phyloP scores from a whole-genome alignment of 2,888 invertebrate species.

The Phortica okadai region DNA sequence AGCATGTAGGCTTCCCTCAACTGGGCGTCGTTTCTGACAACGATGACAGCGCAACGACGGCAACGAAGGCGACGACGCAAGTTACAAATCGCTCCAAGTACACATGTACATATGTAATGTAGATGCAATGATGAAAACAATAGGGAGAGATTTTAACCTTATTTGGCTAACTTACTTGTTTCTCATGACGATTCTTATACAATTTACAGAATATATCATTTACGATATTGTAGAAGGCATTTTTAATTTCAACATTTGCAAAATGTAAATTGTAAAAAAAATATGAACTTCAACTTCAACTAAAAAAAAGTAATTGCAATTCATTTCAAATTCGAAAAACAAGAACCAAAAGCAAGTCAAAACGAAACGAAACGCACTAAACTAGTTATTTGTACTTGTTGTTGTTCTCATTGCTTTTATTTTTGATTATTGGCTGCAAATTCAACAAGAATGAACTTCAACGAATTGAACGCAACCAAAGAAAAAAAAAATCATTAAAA shows the following conservation, averaged over 20 bases:
- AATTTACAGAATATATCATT: slow-evolving; percentile 3
- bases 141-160: slow-evolving; percentile 36
- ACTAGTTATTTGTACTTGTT: neutral
- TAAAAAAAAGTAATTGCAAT: neutral
- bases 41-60: neutral
- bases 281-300: neutral
- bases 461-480: slow-evolving; percentile 29
- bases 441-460: slow-evolving; percentile 21
- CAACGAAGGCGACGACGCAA: neutral
- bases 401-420: neutral
- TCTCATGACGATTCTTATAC: neutral
- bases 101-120: neutral
- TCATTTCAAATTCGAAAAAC: slow-evolving; percentile 21
- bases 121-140: slow-evolving; percentile 40
- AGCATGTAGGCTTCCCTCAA: slow-evolving; percentile 28
- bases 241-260: slow-evolving; percentile 31
- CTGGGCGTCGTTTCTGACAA: neutral
- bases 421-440: slow-evolving; percentile 19
- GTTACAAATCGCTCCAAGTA: neutral
- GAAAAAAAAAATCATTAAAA: slow-evolving; percentile 16
- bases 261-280: slow-evolving; percentile 40
- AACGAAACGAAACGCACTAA: slow-evolving; percentile 4
- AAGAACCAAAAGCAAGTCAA: neutral
- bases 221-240: neutral
- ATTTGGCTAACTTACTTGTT: slow-evolving; percentile 31